Base-by-base conservation (phyloP, 2,113 vertebrate genomes). In the Sciurus niger region DNA sequence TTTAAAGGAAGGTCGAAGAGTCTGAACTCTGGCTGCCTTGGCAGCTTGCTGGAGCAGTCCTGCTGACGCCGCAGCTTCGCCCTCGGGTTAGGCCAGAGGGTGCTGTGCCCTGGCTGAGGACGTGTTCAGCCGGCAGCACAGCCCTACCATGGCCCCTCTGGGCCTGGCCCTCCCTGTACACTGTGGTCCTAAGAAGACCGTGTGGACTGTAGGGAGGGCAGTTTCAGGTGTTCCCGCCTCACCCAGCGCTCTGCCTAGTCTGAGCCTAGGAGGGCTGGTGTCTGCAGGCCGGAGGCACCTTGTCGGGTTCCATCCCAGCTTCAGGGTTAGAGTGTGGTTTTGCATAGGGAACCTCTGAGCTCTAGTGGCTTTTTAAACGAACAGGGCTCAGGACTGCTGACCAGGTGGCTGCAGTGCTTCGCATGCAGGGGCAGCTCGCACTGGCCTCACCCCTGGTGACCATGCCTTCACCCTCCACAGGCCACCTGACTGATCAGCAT, bases 401-500 rank as follows among this genome's bases (percentile, higher is more conserved):
- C 22, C 58, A 60, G 8, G 58, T 24, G 83, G 67, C 67, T 17
- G 67, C 11, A 14, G 12, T 12, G 11, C 65, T 32, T 11, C 20
- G 4, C 17, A 55, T 55, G 55, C 18, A 55, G 5, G 7, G 46
- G 46, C 46, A 8, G 46, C 46, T 48, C 3, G 1, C 1, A 4
- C 63, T 30, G 0, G 5, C 14, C 0, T 58, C 46, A 3, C 51
- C 43, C 43, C 34, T 1, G 0, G 25, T 34, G 37, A 94, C 25
- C 6, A 9, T 0, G 0, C 40, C 37, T 53, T 63, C 74, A 10
- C 40, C 25, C 70, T 73, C 53, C 48, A 58, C 98, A 99, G 99
- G 99, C 48, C 99, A 99, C 98, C 99, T 99, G 96, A 99, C 99
- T 0, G 99, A 99, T 25, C 98, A 99, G 65, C 99, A 99, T 97